Base-by-base conservation (phyloP, 1,140 invertebrate species). In the Nymphalis io region DNA sequence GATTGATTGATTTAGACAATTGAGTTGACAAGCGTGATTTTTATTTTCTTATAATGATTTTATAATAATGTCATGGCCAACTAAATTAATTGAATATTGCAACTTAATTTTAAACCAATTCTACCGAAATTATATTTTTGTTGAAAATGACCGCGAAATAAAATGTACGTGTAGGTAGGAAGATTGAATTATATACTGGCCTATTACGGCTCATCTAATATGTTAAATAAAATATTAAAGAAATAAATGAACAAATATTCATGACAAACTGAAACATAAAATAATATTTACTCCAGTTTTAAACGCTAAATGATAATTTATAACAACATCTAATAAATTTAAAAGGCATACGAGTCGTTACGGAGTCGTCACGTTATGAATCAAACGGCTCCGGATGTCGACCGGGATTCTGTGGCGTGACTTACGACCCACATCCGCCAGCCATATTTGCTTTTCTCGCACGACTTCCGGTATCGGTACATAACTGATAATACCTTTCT, bases 381-480 rank as follows among this genome's bases (percentile, higher is more conserved):
- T 80, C 79, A 80, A 73, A 60, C 20, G 55, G 63, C 75, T 21
- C 64, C 66, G 85, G 84, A 88, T 82, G 80, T 75, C 74, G 74
- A 69, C 69, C 81, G 77, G 84, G 80, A 74, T 79, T 82, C 76
- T 83, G 82, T 75, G 83, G 83, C 85, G 83, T 86, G 84, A 86
- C 82, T 85, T 85, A 86, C 85, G 85, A 85, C 72, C 85, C 78
- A 81, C 84, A 80, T 88, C 85, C 85, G 85, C 69, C 77, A 70
- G 80, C 84, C 85, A 85, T 86, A 88, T 88, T 88, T 87, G 81
- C 83, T 85, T 82, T 84, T 80, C 78, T 84, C 76, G 80, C 77
- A 81, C 81, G 66, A 79, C 81, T 80, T 87, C 83, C 85, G 83
- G 77, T 61, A 68, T 73, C 64, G 62, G 70, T 79, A 74, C 76